Conservation (phyloP, 2,113 vertebrate species). For the Gallinago undulata region DNA sequence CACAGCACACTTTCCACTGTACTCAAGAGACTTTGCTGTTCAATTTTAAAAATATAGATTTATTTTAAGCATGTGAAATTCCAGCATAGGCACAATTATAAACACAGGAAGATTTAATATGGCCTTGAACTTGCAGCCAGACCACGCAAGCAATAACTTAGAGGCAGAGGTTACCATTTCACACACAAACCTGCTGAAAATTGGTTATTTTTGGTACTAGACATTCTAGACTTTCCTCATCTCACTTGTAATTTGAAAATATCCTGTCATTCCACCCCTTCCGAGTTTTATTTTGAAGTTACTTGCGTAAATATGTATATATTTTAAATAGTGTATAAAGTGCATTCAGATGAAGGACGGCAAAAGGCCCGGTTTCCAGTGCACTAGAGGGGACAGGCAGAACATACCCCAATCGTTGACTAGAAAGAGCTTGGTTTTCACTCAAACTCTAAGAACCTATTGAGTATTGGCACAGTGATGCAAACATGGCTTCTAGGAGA, state of each 20-base stretch:
- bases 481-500: neutral
- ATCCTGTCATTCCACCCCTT: neutral
- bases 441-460: neutral
- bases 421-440: neutral
- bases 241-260: neutral
- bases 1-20: neutral
- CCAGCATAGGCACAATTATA: constrained; percentile 7
- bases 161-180: neutral
- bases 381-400: neutral
- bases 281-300: neutral
- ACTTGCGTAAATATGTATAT: neutral
- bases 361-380: neutral
- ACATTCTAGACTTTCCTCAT: neutral
- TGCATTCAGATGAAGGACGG: neutral
- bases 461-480: constrained; percentile 16
- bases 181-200: neutral
- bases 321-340: constrained; percentile 34
- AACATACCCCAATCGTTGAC: neutral
- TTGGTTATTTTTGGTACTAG: neutral
- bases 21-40: neutral
- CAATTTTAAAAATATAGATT: constrained; percentile 45
- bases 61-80: constrained; percentile 46
- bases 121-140: neutral
- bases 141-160: neutral
- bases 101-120: neutral